Conservation (phyloP, 2,113 vertebrate genomes). For the Labeo rohita region DNA sequence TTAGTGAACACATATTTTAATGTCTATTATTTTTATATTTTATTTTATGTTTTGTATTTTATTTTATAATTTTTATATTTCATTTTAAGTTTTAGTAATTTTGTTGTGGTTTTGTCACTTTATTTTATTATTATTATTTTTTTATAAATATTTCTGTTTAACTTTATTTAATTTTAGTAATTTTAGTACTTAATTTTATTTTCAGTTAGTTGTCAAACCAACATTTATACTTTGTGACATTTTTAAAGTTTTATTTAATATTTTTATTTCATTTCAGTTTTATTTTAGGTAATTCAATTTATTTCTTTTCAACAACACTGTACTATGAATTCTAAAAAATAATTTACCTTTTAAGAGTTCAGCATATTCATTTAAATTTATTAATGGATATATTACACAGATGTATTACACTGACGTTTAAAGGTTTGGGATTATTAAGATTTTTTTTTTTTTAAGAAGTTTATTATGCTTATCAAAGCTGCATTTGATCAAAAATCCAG, state of each 20-base stretch:
- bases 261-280: not conserved
- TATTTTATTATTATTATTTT: not conserved
- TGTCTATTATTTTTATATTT: not conserved
- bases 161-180: no score
- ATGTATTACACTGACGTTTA: no score
- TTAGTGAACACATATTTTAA: no score
- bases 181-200: not conserved
- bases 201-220: not conserved
- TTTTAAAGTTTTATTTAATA: no score
- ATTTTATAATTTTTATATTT: not conserved
- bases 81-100: not conserved
- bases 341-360: no score
- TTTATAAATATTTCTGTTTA: not conserved
- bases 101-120: not conserved
- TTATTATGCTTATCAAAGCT: no score
- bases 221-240: no score
- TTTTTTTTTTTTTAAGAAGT: no score
- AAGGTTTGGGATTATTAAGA: no score
- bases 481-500: no score
- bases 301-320: not conserved
- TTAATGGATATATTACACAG: not conserved
- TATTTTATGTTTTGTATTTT: not conserved
- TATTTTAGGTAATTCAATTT: not conserved
- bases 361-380: not conserved
- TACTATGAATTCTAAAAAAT: not conserved